A percentile compares a stretch with the other conserved stretches of the same genome.
Conservation (phyloP, 2,113 vertebrate genomes). For the Holacanthus passer region DNA sequence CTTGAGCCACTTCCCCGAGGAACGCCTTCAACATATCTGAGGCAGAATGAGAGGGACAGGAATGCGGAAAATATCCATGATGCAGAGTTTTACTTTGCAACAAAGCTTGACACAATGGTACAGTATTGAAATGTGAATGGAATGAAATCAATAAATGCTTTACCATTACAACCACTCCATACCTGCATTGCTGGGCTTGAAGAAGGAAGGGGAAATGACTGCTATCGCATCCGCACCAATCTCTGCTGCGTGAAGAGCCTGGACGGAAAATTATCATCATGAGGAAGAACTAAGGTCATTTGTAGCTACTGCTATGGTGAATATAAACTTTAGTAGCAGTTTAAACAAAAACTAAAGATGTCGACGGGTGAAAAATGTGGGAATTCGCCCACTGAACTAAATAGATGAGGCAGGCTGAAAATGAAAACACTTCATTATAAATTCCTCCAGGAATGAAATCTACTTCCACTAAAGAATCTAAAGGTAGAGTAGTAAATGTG, state of each 20-base stretch:
- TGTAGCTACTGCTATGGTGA: no score
- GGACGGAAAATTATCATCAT: conserved; percentile 24
- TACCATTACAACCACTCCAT: conserved; percentile 12
- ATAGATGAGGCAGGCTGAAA: background rate
- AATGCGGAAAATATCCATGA: background rate
- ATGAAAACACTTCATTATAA: background rate
- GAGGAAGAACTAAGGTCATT: background rate
- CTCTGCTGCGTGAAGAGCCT: conserved; percentile 91
- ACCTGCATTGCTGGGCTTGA: conserved; percentile 90
- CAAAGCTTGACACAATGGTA: background rate
- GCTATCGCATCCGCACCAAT: conserved; percentile 90
- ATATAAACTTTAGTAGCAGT: no score
- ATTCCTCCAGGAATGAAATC: background rate
- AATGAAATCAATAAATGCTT: background rate
- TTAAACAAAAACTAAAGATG: background rate
- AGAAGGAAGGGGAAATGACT: conserved; percentile 91
- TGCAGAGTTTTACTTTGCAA: background rate
- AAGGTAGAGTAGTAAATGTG: no score
- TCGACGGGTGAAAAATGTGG: background rate
- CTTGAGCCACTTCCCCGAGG: conserved; percentile 87
- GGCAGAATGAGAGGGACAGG: conserved; percentile 15
- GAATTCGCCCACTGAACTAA: background rate
- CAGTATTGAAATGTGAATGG: background rate
- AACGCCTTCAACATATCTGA: conserved; percentile 87
- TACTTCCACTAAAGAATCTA: no score